Base-by-base conservation (phyloP, 2,888 invertebrate genomes). In the Galerucella calmariensis region DNA sequence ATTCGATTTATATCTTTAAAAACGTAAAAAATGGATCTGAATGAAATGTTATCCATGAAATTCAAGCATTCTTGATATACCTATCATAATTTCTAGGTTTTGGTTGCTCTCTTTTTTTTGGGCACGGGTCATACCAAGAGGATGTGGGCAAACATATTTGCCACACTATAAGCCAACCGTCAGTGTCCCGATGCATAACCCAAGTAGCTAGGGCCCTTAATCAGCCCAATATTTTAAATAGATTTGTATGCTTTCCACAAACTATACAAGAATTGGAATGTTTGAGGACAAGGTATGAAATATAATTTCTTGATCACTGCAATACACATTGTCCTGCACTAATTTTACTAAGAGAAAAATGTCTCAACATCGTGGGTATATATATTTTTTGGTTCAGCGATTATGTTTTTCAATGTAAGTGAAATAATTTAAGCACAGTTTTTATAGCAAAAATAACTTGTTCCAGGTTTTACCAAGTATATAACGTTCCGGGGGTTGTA, bases 241-340 rank as follows among this genome's bases (percentile, higher is more conserved):
- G 16, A 56, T 16, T 56, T 56, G 16, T 56, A 1, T 56, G 56
- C 58, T 51, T 51, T 51, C 51, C 51, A 51, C 51, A 51, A 51
- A 51, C 51, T 4, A 51, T 51, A 51, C 51, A 51, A 51, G 51
- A 51, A 51, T 51, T 51, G 51, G 14, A 51, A 51, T 1, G 51
- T 51, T 51, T 51, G 51, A 51, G 51, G 51, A 51, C 51, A 51
- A 51, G 51, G 51, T 51, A 51, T 51, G 51, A 51, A 51, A 51
- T 51, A 51, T 9, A 51, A 51, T 51, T 9, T 51, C 51, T 51
- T 51, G 51, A 51, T 51, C 51, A 51, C 51, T 51, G 1, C 51
- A 51, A 51, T 51, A 51, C 51, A 51, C 51, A 51, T 51, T 51
- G 46, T 51, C 4, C 4, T 51, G 51, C 51, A 51, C 1, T 51